phyloP scores from a whole-genome alignment of 2,797 vertebrate genomes.

The Rhinichthys osculus region DNA sequence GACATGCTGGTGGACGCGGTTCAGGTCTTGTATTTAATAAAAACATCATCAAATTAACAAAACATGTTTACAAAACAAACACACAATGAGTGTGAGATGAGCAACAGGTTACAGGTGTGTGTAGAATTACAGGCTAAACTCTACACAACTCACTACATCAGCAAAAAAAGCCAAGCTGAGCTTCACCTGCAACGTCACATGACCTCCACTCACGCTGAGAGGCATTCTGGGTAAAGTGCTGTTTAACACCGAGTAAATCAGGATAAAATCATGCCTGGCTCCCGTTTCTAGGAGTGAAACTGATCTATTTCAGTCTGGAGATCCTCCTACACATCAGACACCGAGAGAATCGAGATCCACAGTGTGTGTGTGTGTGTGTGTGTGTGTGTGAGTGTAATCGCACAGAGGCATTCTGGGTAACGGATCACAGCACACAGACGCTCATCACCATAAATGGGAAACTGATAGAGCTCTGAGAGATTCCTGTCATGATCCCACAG shows the following conservation, averaged over 20 bases:
- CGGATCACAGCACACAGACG: conserved; percentile 31
- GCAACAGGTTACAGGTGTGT: background rate
- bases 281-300: conserved; percentile 29
- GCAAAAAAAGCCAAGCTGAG: background rate
- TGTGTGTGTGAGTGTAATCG: background rate
- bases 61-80: background rate
- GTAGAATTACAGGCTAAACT: background rate
- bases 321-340: conserved; percentile 20
- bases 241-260: conserved; percentile 54
- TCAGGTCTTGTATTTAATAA: background rate
- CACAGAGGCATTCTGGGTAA: conserved; percentile 28
- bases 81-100: background rate
- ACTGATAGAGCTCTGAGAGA: conserved; percentile 57
- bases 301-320: conserved; percentile 57
- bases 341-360: background rate
- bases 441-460: conserved; percentile 66
- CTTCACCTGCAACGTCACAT: background rate
- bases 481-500: conserved; percentile 61
- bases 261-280: conserved; percentile 21
- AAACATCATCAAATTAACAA: background rate
- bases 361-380: background rate
- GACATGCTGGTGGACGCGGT: background rate
- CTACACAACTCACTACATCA: background rate
- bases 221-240: conserved; percentile 10
- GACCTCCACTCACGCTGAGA: background rate